Evolutionary conservation across 2,888 invertebrate genomes (phyloP).

Genomic region (Drosophila anceps): DNA sequence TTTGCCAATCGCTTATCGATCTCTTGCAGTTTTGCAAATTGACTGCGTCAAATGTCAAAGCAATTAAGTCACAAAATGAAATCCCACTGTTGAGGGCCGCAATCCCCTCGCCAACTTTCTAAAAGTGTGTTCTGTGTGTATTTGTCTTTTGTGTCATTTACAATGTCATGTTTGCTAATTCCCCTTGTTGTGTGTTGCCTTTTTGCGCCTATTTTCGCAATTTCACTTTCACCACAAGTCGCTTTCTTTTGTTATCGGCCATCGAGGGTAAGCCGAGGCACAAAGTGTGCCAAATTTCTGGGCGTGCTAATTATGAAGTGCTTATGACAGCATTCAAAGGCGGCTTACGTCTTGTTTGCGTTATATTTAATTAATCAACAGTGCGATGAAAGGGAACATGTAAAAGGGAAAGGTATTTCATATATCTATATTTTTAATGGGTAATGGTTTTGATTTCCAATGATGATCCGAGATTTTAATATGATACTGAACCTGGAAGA

Average conservation of each 20-base stretch:
- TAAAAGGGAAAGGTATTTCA: background rate
- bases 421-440: background rate
- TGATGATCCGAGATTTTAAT: too few species aligned
- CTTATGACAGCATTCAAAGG: conserved; percentile 59
- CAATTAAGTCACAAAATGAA: conserved; percentile 76
- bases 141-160: conserved; percentile 61
- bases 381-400: conserved; percentile 5
- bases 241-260: conserved; percentile 54
- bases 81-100: conserved; percentile 51
- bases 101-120: conserved; percentile 19
- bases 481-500: too few species aligned
- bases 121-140: conserved; percentile 19
- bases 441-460: too few species aligned
- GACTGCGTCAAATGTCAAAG: conserved; percentile 77
- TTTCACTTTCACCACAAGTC: conserved; percentile 71
- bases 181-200: conserved; percentile 63
- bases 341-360: conserved; percentile 12
- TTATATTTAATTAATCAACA: conserved; percentile 40
- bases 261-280: conserved; percentile 28
- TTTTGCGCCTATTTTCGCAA: conserved; percentile 64
- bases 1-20: conserved; percentile 71
- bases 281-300: conserved; percentile 70
- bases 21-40: conserved; percentile 64
- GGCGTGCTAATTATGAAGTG: conserved; percentile 71
- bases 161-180: conserved; percentile 81